A percentile compares a stretch with the other conserved stretches of the same genome.
phyloP scores from a whole-genome alignment of 2,888 invertebrate species.

The Euzetes globulus region DNA sequence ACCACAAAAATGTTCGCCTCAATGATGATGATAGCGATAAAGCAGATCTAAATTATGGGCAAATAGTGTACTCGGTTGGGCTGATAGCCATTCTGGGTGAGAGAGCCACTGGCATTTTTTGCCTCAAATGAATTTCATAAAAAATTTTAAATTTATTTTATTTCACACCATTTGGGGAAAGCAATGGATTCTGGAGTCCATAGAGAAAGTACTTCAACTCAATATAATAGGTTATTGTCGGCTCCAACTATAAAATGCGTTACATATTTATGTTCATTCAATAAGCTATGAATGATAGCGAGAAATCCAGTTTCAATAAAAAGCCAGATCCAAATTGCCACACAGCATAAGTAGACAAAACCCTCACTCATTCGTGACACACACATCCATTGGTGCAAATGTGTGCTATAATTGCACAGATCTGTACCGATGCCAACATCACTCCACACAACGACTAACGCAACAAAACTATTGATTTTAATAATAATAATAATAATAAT shows the following conservation, averaged over 20 bases:
- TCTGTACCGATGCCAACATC: conserved; percentile 10
- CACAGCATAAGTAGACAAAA: conserved; percentile 16
- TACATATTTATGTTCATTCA: not conserved
- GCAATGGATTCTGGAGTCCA: not conserved
- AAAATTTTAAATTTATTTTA: conserved; percentile 8
- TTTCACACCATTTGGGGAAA: not conserved
- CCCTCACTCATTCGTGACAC: conserved; percentile 20
- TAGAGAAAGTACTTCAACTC: not conserved
- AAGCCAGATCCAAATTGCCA: not conserved
- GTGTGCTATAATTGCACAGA: conserved; percentile 16
- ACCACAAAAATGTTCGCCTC: conserved; percentile 20
- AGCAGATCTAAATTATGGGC: conserved; percentile 15
- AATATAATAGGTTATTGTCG: not conserved
- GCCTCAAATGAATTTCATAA: not conserved
- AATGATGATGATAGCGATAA: conserved; percentile 18
- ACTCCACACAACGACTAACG: not conserved
- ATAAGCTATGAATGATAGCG: conserved; percentile 11
- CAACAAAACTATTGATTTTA: conserved; percentile 10
- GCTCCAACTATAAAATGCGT: conserved; percentile 9
- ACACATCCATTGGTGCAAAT: conserved; percentile 12
- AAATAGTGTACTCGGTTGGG: not conserved
- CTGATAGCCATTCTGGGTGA: not conserved
- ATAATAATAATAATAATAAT: conserved; percentile 7
- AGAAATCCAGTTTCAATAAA: not conserved
- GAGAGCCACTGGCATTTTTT: not conserved